A percentile compares a stretch with the other conserved stretches of the same genome.
phyloP scores from a whole-genome alignment of 2,797 vertebrate species.

The Spea hammondii region DNA sequence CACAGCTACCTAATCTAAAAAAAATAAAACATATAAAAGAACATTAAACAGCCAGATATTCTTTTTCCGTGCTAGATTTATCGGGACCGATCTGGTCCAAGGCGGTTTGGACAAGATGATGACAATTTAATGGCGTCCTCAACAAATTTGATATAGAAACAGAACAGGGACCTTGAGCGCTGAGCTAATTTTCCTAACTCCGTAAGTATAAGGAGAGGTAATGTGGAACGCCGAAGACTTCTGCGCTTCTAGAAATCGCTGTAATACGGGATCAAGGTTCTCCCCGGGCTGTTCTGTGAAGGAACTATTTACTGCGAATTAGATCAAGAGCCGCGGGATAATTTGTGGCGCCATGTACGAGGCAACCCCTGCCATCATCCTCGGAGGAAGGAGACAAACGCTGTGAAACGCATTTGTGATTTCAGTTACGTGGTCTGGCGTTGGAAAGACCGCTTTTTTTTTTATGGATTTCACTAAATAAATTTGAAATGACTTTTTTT shows the following conservation, averaged over 20 bases:
- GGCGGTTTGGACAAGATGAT: not conserved
- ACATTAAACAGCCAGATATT: not conserved
- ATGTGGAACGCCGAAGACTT: not conserved
- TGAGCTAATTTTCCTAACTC: not conserved
- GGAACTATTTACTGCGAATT: constrained; percentile 51
- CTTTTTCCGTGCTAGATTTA: not conserved
- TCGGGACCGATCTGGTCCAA: not conserved
- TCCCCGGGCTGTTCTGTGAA: constrained; percentile 32
- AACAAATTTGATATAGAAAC: not conserved
- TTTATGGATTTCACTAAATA: constrained; percentile 38
- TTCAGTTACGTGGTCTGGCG: constrained; percentile 49
- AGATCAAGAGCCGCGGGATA: constrained; percentile 48
- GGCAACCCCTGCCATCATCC: constrained; percentile 43
- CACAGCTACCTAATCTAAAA: too few relatives aligned
- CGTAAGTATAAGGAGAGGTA: not conserved
- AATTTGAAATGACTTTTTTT: constrained; percentile 46
- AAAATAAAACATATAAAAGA: too few relatives aligned
- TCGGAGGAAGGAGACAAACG: constrained; percentile 35
- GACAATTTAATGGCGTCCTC: not conserved
- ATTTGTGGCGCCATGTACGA: constrained; percentile 47
- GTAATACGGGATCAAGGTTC: constrained; percentile 28
- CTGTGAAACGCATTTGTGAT: constrained; percentile 49
- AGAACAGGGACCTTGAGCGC: not conserved
- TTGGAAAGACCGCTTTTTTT: constrained; percentile 30
- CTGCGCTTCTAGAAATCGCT: not conserved